These are phyloP conservation scores for Odontothrips loti DNA, from an alignment of 2,888 invertebrate genomes.

Conservation along the genomic window DNA sequence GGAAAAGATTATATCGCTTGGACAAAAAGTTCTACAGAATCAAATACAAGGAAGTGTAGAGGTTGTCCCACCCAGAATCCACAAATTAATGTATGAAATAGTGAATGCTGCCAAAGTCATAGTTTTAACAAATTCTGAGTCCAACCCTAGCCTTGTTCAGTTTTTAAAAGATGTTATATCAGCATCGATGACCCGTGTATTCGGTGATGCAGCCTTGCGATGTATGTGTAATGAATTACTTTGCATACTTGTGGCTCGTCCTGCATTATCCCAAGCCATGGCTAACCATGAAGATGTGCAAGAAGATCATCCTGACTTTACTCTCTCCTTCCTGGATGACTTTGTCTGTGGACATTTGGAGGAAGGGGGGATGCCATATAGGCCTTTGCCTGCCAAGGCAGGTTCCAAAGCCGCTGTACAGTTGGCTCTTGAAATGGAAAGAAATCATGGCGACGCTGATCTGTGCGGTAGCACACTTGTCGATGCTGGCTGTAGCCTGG, in stretches of 20 bases:
- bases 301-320: conserved; percentile 29
- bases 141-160: not conserved
- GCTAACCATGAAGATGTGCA: not conserved
- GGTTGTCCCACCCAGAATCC: conserved; percentile 20
- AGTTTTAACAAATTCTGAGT: not conserved
- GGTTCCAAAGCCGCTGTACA: conserved; percentile 29
- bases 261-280: not conserved
- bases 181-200: not conserved
- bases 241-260: not conserved
- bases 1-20: conserved; percentile 28
- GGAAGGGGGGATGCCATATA: conserved; percentile 27
- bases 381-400: not conserved
- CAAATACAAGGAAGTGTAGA: conserved; percentile 9
- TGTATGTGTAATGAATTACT: conserved; percentile 5
- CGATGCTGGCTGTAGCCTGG: not conserved
- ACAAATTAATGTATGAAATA: conserved; percentile 27
- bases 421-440: conserved; percentile 23
- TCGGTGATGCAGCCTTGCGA: not conserved
- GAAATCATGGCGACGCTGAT: not conserved
- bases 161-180: conserved; percentile 22
- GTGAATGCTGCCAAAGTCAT: not conserved
- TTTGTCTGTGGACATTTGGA: conserved; percentile 30
- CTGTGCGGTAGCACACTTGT: not conserved
- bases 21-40: conserved; percentile 28
- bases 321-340: conserved; percentile 32